These are phyloP conservation scores for Hippocampus comes DNA, from an alignment of 2,113 vertebrate genomes.

Conservation along the genomic window DNA sequence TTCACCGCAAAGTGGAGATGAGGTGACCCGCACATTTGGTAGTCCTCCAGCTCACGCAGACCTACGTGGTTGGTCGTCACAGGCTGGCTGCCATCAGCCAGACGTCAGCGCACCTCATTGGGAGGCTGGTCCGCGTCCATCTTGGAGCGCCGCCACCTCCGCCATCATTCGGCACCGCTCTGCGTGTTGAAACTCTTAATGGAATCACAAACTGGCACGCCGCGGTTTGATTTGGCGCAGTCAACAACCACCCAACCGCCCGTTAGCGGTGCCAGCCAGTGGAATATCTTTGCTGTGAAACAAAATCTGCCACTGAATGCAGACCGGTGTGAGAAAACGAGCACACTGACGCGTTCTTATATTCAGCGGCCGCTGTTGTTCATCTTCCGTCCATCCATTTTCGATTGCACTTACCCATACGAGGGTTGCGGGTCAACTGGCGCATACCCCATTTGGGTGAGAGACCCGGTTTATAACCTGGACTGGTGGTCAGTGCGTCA, in stretches of 20 bases:
- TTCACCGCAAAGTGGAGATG: neutral
- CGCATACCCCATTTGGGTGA: neutral
- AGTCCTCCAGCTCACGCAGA: neutral
- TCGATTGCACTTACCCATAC: neutral
- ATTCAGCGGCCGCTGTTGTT: neutral
- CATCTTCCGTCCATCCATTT: neutral
- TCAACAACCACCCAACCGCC: neutral
- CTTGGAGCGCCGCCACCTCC: neutral
- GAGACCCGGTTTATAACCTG: too few species aligned
- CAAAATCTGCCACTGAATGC: neutral
- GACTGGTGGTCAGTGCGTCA: too few species aligned
- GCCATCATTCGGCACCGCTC: constrained; percentile 3
- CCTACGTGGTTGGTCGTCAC: neutral
- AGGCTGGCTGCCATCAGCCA: neutral
- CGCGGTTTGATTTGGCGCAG: neutral
- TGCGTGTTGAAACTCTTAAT: constrained; percentile 7
- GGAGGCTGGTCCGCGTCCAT: neutral
- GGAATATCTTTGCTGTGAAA: neutral
- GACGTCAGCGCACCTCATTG: constrained; percentile 9
- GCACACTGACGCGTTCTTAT: neutral
- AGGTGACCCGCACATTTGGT: neutral
- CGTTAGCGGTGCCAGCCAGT: neutral
- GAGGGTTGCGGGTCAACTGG: neutral
- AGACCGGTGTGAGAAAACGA: too few species aligned
- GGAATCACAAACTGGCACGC: neutral